Conservation (phyloP, 2,888 invertebrate genomes). For the Crematogaster levior region DNA sequence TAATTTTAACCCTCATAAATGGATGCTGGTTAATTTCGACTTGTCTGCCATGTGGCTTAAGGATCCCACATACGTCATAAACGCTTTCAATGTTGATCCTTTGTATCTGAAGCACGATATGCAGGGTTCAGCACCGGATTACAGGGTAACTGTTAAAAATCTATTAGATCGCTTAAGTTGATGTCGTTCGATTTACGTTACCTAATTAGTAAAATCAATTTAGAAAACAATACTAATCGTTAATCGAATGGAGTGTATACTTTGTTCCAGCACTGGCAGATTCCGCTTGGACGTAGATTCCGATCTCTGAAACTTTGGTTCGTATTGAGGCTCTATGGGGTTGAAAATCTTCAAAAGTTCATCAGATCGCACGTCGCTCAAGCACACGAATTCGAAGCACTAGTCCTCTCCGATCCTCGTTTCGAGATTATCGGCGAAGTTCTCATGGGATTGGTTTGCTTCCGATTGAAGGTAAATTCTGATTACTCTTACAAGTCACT, state of each 20-base stretch:
- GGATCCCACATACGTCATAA: slow-evolving; percentile 95
- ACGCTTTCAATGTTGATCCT: slow-evolving; percentile 99
- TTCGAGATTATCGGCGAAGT: slow-evolving; percentile 97
- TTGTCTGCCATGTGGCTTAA: slow-evolving; percentile 99
- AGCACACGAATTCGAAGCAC: slow-evolving; percentile 94
- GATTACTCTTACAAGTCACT: not conserved
- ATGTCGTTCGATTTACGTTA: not conserved
- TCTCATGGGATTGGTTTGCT: slow-evolving; percentile 98
- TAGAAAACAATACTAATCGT: not conserved
- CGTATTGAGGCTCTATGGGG: slow-evolving; percentile 95
- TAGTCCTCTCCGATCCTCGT: slow-evolving; percentile 91
- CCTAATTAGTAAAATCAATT: not conserved
- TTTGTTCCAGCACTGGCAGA: slow-evolving; percentile 94
- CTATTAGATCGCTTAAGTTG: not conserved
- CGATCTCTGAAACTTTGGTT: slow-evolving; percentile 98
- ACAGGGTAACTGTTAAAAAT: slow-evolving; percentile 87
- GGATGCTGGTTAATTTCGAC: slow-evolving; percentile 99
- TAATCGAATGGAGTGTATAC: not conserved
- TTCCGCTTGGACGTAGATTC: slow-evolving; percentile 97
- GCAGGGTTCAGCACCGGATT: slow-evolving; percentile 96
- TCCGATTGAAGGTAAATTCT: slow-evolving; percentile 92
- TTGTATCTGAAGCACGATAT: slow-evolving; percentile 97
- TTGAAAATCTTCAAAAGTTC: slow-evolving; percentile 94
- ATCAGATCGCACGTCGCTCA: slow-evolving; percentile 94
- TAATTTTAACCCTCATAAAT: slow-evolving; percentile 99